Evolutionary conservation across 2,888 invertebrate species (phyloP).

Genomic region (Heliconius ismenius): DNA sequence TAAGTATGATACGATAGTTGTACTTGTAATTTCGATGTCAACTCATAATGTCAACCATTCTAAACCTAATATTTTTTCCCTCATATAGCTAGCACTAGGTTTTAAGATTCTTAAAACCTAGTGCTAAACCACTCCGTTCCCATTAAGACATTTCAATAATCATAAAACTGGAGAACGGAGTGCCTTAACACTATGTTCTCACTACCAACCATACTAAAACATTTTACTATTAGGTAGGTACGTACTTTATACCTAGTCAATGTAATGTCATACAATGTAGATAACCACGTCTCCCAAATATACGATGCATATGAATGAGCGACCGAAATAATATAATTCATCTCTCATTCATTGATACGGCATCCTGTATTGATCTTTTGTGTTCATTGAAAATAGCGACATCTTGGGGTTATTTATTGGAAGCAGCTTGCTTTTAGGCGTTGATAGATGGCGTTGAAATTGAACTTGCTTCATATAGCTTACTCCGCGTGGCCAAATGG

Average conservation of each 20-base stretch:
- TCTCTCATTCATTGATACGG: conserved; percentile 12
- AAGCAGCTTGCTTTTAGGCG: neutral
- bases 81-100: too few species aligned
- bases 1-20: too few species aligned
- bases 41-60: too few species aligned
- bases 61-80: too few species aligned
- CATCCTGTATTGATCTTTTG: conserved; percentile 18
- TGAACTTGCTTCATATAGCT: neutral
- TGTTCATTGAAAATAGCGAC: neutral
- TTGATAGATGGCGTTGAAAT: neutral
- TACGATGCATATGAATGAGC: conserved; percentile 1
- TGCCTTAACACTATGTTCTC: neutral
- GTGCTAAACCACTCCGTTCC: too few species aligned
- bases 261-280: neutral
- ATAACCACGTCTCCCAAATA: neutral
- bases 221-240: neutral
- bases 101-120: too few species aligned
- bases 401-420: neutral
- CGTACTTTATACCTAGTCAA: neutral
- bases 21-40: too few species aligned
- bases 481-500: too few species aligned
- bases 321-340: conserved; percentile 14
- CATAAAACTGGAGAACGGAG: neutral
- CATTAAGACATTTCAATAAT: too few species aligned
- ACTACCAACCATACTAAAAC: neutral